Evolutionary conservation across 1,140 invertebrate genomes (phyloP), one percentile per base, ranked within the genome.

Genomic region (Cotesia glomerata): DNA sequence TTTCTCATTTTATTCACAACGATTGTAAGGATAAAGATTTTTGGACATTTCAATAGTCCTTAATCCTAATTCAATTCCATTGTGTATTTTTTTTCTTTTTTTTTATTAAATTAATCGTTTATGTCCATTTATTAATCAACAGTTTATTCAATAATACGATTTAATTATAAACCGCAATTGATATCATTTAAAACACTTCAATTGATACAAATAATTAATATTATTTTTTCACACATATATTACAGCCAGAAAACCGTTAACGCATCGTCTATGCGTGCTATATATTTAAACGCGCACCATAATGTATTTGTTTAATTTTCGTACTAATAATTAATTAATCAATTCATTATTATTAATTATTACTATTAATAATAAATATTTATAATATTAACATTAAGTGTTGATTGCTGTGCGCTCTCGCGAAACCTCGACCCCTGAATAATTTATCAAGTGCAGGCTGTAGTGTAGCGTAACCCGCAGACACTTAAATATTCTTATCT

Each of bases 31-130:
- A 83, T 74, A 74, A 81, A 81, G 80, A 80, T 76, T 56, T 68
- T 79, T 78, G 80, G 77, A 84, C 76, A 80, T 61, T 71, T 81
- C 77, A 80, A 80, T 75, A 82, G 79, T 77, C 73, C 79, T 79
- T 75, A 86, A 82, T 63, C 79, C 84, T 86, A 86, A 80, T 83
- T 86, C 85, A 86, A 86, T 85, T 86, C 84, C 84, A 83, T 85
- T 74, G 81, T 85, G 75, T 84, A 85, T 82, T 70, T 45, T 70
- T 70, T 39, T 16, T 16, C 16, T 70, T 70, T 45, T 35, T 83
- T 77, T 80, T 85, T 81, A 79, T 32, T 11, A 59, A 18, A 59
- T 59, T 26, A 59, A 32, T 59, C 18, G 82, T 80, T 84, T 82
- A 80, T 80, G 79, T 80, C 79, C 83, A 85, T 84, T 68, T 80